A percentile compares a stretch with the other conserved stretches of the same genome.
phyloP scores from a whole-genome alignment of 2,888 invertebrate species.

The Microctonus aethiopoides region DNA sequence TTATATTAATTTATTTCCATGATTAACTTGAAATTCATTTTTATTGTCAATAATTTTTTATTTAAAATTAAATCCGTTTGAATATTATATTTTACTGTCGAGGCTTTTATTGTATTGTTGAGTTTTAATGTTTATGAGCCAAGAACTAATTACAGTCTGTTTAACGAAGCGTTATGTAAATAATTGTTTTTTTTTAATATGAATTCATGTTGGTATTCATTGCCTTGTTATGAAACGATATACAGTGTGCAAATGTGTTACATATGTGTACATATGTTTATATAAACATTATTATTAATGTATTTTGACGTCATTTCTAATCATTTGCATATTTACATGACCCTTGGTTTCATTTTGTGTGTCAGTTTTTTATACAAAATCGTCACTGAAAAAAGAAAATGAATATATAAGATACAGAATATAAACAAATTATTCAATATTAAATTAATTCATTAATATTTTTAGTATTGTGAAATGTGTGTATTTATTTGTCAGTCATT shows the following conservation, averaged over 20 bases:
- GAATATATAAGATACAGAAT: background rate
- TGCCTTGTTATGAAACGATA: slow-evolving; percentile 5
- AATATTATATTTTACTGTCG: too few species aligned
- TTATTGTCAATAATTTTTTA: too few species aligned
- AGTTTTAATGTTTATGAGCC: background rate
- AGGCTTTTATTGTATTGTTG: too few species aligned
- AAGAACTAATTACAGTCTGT: background rate
- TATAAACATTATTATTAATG: background rate
- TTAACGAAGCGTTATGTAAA: slow-evolving; percentile 13
- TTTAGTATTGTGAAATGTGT: background rate
- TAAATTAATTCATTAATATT: background rate
- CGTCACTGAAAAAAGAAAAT: background rate
- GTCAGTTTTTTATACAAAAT: background rate
- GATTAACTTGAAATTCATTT: too few species aligned
- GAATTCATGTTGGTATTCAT: slow-evolving; percentile 4
- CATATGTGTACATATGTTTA: background rate
- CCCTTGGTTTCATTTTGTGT: background rate
- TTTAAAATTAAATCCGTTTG: too few species aligned
- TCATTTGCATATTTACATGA: background rate
- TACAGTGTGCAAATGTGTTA: background rate
- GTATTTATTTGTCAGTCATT: background rate
- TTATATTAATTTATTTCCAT: too few species aligned
- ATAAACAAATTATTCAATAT: background rate
- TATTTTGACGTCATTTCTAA: background rate
- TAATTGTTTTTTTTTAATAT: background rate